Percentiles rank a stretch among this genome's conserved stretches.
phyloP scores from a whole-genome alignment of 2,888 invertebrate genomes.

The Coenonympha arcania region DNA sequence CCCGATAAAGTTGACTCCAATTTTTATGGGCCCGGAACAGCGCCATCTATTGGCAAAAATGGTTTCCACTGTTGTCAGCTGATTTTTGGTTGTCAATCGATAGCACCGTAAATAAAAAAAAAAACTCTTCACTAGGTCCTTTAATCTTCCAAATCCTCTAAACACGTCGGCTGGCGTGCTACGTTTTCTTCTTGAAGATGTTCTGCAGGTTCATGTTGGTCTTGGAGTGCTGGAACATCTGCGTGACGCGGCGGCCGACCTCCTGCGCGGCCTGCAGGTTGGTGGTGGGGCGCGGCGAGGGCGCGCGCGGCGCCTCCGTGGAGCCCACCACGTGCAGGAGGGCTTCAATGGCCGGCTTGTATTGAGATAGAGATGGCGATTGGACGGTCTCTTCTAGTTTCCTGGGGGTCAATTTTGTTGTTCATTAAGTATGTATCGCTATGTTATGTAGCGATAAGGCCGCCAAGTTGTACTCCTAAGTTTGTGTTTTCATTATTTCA shows the following conservation, averaged over 20 bases:
- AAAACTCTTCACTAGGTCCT: no score
- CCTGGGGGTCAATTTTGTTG: no score
- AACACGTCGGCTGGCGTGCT: conserved; percentile 24
- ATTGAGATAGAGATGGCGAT: conserved; percentile 47
- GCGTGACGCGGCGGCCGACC: conserved; percentile 63
- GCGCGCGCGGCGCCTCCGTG: conserved; percentile 29
- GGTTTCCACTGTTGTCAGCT: no score
- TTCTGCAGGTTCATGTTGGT: conserved; percentile 64
- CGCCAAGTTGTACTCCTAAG: no score
- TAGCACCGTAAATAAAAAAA: no score
- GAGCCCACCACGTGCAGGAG: conserved; percentile 50
- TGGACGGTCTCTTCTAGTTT: conserved; percentile 63
- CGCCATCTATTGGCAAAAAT: no score
- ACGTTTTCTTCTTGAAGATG: conserved; percentile 70
- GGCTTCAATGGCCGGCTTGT: conserved; percentile 58
- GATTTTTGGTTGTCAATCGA: no score
- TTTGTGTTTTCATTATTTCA: no score
- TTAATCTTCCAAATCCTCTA: neutral
- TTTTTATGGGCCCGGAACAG: no score
- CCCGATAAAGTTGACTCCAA: no score
- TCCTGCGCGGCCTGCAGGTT: conserved; percentile 60
- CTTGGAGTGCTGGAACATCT: conserved; percentile 68
- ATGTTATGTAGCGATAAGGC: no score
- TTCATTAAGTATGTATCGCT: no score
- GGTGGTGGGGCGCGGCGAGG: conserved; percentile 37